These are phyloP conservation scores for Rhinopomastus cyanomelas DNA, from an alignment of 2,113 vertebrate species.

Conservation along the genomic window DNA sequence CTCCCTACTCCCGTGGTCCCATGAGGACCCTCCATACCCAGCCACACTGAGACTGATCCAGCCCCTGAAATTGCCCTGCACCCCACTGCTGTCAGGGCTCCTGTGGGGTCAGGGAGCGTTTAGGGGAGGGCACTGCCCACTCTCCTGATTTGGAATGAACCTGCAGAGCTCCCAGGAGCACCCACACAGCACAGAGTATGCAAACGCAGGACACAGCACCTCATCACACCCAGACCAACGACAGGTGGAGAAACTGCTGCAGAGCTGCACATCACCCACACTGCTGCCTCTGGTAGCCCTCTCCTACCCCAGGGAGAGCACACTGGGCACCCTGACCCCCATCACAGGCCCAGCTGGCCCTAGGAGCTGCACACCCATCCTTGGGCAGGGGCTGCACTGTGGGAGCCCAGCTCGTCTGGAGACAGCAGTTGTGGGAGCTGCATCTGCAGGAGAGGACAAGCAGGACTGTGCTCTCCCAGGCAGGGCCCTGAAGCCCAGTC, in stretches of 20 bases:
- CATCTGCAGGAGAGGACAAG: background rate
- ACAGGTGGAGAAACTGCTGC: background rate
- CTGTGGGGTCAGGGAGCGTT: background rate
- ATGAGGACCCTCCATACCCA: background rate
- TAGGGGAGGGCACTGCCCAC: fast-evolving
- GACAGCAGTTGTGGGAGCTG: background rate
- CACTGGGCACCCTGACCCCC: fast-evolving
- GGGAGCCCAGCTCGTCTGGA: fast-evolving
- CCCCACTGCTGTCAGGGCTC: fast-evolving
- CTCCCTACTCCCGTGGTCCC: background rate
- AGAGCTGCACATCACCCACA: background rate
- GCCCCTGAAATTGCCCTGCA: background rate
- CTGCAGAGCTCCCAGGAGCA: background rate
- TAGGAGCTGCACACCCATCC: background rate
- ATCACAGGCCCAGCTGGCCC: background rate
- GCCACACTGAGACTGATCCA: background rate
- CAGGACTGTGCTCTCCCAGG: background rate
- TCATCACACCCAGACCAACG: fast-evolving
- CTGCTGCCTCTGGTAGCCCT: background rate
- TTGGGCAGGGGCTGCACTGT: fast-evolving
- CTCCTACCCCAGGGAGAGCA: background rate
- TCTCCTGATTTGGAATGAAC: background rate
- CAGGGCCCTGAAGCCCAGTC: background rate
- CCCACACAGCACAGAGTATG: background rate
- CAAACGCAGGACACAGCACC: background rate